A percentile compares a stretch with the other conserved stretches of the same genome.
phyloP scores from a whole-genome alignment of 2,888 invertebrate genomes.

The Syrphus vitripennis region DNA sequence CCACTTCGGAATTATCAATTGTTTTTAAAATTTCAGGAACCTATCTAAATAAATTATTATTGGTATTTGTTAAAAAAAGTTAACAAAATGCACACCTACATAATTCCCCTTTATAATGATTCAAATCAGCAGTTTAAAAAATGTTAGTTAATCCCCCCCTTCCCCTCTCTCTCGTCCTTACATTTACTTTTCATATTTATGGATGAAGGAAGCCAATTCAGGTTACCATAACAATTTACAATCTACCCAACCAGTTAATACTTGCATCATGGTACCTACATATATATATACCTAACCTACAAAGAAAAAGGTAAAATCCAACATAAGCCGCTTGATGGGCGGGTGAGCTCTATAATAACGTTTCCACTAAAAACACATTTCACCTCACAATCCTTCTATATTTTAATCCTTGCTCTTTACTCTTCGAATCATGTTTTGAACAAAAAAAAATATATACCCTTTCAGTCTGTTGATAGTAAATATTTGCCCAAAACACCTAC shows the following conservation, averaged over 20 bases:
- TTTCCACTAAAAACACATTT: slow-evolving; percentile 19
- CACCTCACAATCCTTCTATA: neutral
- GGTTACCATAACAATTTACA: neutral
- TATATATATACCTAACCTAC: neutral
- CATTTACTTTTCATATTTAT: neutral
- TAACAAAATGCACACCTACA: neutral
- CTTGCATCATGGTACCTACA: neutral
- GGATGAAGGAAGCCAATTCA: neutral
- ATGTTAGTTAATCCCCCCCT: no score
- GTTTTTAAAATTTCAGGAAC: no score
- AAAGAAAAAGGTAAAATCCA: neutral
- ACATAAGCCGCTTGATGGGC: neutral
- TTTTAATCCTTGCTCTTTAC: neutral
- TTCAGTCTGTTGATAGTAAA: slow-evolving; percentile 7
- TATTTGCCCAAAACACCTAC: slow-evolving; percentile 46
- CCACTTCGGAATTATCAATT: no score
- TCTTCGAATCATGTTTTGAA: neutral
- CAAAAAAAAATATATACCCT: neutral
- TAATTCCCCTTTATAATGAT: neutral
- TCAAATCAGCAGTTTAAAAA: no score
- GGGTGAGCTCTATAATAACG: neutral
- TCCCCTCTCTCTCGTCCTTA: neutral
- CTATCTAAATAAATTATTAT: no score
- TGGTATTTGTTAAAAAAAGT: no score
- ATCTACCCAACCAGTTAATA: neutral